phyloP scores from a whole-genome alignment of 2,797 vertebrate species.

The Aphelocoma californica region DNA sequence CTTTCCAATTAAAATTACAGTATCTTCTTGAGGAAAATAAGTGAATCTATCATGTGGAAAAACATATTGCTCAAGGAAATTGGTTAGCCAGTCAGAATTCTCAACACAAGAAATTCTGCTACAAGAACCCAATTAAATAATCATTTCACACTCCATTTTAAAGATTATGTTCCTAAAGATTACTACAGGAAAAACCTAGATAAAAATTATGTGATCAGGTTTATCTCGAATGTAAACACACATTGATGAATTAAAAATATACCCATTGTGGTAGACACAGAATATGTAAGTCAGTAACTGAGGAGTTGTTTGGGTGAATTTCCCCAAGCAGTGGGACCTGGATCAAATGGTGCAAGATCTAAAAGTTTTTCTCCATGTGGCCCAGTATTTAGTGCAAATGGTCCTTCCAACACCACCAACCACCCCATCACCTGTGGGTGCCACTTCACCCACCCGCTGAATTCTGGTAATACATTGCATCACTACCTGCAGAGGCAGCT shows the following conservation, averaged over 20 bases:
- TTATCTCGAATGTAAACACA: neutral
- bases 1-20: slow-evolving; percentile 55
- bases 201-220: neutral
- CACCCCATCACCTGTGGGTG: accelerated
- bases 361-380: accelerated
- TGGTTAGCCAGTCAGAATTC: slow-evolving; percentile 32
- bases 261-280: neutral
- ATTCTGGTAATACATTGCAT: neutral
- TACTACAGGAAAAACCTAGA: neutral
- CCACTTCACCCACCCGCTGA: neutral
- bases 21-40: slow-evolving; percentile 38
- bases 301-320: neutral
- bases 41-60: slow-evolving; percentile 38
- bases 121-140: slow-evolving; percentile 47
- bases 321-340: neutral
- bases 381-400: neutral
- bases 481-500: neutral
- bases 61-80: slow-evolving; percentile 35
- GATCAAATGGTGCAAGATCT: neutral
- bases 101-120: slow-evolving; percentile 9
- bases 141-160: slow-evolving; percentile 24
- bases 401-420: neutral
- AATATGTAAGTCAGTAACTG: neutral
- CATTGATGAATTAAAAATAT: neutral
- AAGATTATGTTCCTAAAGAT: slow-evolving; percentile 15